Base-by-base conservation (phyloP, 2,888 invertebrate species). In the Anticlea derivata region DNA sequence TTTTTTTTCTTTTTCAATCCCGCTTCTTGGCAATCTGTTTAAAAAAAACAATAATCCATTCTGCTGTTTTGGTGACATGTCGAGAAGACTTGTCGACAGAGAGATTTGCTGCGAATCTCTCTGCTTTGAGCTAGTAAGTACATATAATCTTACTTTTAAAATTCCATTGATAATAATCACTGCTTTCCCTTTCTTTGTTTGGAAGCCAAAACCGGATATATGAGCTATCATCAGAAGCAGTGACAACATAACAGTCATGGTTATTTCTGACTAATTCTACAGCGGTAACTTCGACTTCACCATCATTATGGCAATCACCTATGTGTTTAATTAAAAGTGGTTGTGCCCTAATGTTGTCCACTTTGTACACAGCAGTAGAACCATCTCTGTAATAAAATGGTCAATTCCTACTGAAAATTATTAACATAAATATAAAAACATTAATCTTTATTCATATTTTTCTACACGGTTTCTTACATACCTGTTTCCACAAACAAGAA, bases 401-500 rank as follows among this genome's bases (percentile, higher is more conserved):
- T 26, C 1, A 26, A n/a, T 7, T n/a, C 7, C 7, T n/a, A n/a
- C 2, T n/a, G 2, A 26, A 26, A n/a, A n/a, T n/a, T n/a, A n/a
- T n/a, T n/a, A n/a, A n/a, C n/a, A n/a, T n/a, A n/a, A n/a, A n/a
- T n/a, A n/a, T n/a, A n/a, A n/a, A n/a, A n/a, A n/a, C n/a, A n/a
- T n/a, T n/a, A n/a, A n/a, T n/a, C n/a, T n/a, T n/a, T n/a, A n/a
- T n/a, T n/a, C n/a, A n/a, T n/a, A n/a, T n/a, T n/a, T n/a, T n/a
- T n/a, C n/a, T n/a, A n/a, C n/a, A n/a, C n/a, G n/a, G n/a, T n/a
- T n/a, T 50, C 11, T 23, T 12, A 10, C 27, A 13, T 63, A 90
- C 90, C 90, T 88, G 66, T 89, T 90, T 43, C 87, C 90, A 76
- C 87, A 88, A 35, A 78, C 70, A 37, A 90, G 62, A 1, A 78